These are phyloP conservation scores for Aphidius colemani DNA, from an alignment of 2,888 invertebrate genomes.

Conservation along the genomic window DNA sequence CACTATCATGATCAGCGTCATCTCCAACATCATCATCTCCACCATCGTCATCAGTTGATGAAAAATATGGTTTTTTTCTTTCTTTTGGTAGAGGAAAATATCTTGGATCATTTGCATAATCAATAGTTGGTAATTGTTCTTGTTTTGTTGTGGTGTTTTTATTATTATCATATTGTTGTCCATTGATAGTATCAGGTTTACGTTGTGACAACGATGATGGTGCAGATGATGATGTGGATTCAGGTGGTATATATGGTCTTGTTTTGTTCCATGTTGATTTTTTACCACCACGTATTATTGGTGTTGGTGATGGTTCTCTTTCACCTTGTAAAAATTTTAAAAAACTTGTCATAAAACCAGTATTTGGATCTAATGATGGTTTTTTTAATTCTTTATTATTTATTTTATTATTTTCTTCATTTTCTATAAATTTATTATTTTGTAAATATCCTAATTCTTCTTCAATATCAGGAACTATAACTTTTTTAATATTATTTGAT, in stretches of 20 bases:
- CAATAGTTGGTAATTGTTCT: constrained; percentile 54
- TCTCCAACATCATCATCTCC: constrained; percentile 67
- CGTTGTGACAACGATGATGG: constrained; percentile 18
- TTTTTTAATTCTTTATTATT: constrained; percentile 69
- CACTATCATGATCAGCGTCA: constrained; percentile 58
- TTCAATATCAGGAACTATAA: constrained; percentile 86
- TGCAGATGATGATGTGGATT: constrained; percentile 40
- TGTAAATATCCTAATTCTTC: constrained; percentile 81
- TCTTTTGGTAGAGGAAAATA: constrained; percentile 77
- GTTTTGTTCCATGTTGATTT: constrained; percentile 71
- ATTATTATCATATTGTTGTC: constrained; percentile 39
- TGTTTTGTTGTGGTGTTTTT: constrained; percentile 56
- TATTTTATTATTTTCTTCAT: constrained; percentile 56
- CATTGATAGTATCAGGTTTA: constrained; percentile 21
- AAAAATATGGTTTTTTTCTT: constrained; percentile 70
- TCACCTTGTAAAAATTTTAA: constrained; percentile 84
- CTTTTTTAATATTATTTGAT: constrained; percentile 63
- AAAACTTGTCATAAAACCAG: constrained; percentile 87
- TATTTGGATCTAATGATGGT: constrained; percentile 65
- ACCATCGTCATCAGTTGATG: constrained; percentile 70
- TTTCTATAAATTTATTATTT: constrained; percentile 47
- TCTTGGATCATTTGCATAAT: constrained; percentile 69
- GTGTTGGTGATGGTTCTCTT: constrained; percentile 80
- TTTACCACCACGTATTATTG: constrained; percentile 70
- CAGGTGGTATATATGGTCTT: constrained; percentile 50